Percentiles rank a stretch among this genome's conserved stretches.
phyloP scores from a whole-genome alignment of 2,113 vertebrate genomes.

The Malaclemys terrapin region DNA sequence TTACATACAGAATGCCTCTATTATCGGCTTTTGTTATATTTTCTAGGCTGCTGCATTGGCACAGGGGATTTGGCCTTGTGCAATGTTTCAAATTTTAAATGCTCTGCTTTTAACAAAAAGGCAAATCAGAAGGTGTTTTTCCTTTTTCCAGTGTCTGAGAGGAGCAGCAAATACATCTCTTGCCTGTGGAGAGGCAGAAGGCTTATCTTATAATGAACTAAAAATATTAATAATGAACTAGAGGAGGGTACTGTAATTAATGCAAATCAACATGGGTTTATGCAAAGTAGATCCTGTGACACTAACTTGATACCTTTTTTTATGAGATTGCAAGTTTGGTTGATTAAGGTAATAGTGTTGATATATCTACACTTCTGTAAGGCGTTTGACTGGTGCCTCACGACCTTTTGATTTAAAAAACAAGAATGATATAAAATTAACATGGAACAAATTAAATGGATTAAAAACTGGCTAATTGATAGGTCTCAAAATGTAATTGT shows the following conservation, averaged over 20 bases:
- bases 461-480: too few species aligned
- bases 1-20: not conserved
- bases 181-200: not conserved
- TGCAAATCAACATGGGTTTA: not conserved
- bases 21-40: not conserved
- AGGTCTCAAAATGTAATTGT: not conserved
- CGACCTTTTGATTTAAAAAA: not conserved
- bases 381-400: not conserved
- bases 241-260: not conserved
- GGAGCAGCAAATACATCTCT: not conserved
- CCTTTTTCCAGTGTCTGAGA: not conserved
- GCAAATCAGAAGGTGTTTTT: not conserved
- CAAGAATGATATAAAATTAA: not conserved
- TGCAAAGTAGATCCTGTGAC: not conserved
- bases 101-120: not conserved
- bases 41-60: not conserved
- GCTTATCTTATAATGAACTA: not conserved
- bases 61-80: not conserved
- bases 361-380: not conserved
- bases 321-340: too few species aligned
- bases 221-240: not conserved
- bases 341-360: not conserved
- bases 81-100: not conserved
- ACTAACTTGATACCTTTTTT: too few species aligned
- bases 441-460: not conserved